phyloP scores from a whole-genome alignment of 2,113 vertebrate genomes.

The Ramphastos sulfuratus region DNA sequence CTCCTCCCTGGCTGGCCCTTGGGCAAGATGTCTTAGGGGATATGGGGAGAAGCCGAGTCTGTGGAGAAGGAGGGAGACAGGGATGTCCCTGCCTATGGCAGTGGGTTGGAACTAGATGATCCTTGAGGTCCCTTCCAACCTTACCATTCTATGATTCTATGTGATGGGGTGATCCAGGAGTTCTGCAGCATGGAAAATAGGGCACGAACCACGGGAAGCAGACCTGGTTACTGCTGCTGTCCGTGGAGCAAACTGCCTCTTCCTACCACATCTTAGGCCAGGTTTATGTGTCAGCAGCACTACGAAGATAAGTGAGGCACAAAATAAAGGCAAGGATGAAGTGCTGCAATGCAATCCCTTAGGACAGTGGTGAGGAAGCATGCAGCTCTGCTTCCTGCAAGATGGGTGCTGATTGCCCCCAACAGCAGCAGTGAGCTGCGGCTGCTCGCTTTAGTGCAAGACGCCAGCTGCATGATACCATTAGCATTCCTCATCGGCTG shows the following conservation, averaged over 20 bases:
- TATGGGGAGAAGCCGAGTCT: not conserved
- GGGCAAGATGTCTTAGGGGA: not conserved
- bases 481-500: constrained; percentile 43
- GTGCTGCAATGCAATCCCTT: not conserved
- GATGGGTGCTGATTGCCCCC: not conserved
- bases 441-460: not conserved
- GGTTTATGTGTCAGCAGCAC: not conserved
- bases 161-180: not conserved
- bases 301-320: not conserved
- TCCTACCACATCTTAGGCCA: not conserved
- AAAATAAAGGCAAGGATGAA: not conserved
- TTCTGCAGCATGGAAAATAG: not conserved
- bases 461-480: constrained; percentile 44
- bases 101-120: no score
- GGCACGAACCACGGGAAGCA: not conserved
- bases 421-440: not conserved
- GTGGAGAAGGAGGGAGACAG: not conserved
- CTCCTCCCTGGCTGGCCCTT: not conserved
- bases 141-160: no score
- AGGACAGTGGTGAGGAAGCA: not conserved
- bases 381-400: not conserved
- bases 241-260: not conserved
- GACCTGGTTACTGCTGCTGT: not conserved
- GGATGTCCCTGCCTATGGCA: no score
- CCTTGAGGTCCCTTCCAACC: no score